These are phyloP conservation scores for Bambusicola thoracicus DNA, from an alignment of 2,113 vertebrate genomes.

Conservation along the genomic window DNA sequence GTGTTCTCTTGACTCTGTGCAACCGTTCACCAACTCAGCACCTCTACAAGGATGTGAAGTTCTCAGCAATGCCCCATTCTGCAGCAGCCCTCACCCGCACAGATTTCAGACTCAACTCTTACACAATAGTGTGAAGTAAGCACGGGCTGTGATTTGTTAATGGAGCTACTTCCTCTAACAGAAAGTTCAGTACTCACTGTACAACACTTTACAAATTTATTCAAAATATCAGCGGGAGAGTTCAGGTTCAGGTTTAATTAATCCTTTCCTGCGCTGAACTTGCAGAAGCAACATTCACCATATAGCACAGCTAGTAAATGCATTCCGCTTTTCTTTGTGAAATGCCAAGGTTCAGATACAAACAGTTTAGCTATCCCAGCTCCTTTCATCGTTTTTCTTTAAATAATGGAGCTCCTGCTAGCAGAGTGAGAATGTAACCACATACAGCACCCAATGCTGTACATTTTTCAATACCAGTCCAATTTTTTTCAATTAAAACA, in stretches of 20 bases:
- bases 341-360: background rate
- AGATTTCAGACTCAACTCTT: background rate
- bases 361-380: background rate
- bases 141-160: rapidly evolving
- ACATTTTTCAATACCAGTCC: too few relatives aligned
- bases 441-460: too few relatives aligned
- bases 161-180: background rate
- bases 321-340: background rate
- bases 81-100: background rate
- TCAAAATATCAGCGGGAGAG: background rate
- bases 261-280: background rate
- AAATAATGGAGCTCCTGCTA: background rate
- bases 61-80: background rate
- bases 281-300: background rate
- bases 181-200: background rate
- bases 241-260: background rate
- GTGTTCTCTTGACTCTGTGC: background rate
- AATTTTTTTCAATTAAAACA: too few relatives aligned
- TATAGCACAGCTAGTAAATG: background rate
- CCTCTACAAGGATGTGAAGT: background rate
- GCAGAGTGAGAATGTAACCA: background rate
- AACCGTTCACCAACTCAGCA: background rate
- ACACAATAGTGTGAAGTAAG: background rate
- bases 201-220: background rate
- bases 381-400: background rate